A percentile compares a stretch with the other conserved stretches of the same genome.
Conservation (phyloP, 2,888 invertebrate species). For the Acronicta alni region DNA sequence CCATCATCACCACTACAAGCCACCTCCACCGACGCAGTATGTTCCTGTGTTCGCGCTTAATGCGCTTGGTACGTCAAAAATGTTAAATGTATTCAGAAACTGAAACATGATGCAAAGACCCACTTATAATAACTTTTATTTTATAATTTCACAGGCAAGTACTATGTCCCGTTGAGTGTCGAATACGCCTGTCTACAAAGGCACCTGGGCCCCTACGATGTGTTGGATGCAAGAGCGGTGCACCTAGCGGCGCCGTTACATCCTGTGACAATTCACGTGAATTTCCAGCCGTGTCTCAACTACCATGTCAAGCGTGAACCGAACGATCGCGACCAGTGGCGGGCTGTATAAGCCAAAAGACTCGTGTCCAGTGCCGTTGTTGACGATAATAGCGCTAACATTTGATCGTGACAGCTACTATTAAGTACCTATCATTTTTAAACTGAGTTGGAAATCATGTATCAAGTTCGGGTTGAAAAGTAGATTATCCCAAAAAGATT, state of each 20-base stretch:
- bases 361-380: constrained; percentile 35
- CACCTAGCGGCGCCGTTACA: constrained; percentile 91
- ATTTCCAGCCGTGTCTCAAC: constrained; percentile 89
- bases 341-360: constrained; percentile 56
- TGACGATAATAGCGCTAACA: constrained; percentile 33
- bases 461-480: background rate
- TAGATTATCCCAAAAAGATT: constrained; percentile 7
- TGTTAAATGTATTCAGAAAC: too few relatives aligned
- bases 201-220: constrained; percentile 90
- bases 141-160: constrained; percentile 80
- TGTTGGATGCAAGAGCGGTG: constrained; percentile 87
- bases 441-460: constrained; percentile 3
- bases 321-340: constrained; percentile 71
- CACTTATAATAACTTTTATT: constrained; percentile 5
- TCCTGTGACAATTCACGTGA: constrained; percentile 97
- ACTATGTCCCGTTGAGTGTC: constrained; percentile 95
- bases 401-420: constrained; percentile 46
- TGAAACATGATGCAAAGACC: too few relatives aligned
- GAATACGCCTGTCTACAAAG: constrained; percentile 93
- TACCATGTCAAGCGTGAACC: constrained; percentile 81
- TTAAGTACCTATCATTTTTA: constrained; percentile 1
- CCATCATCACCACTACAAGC: constrained; percentile 77
- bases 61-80: constrained; percentile 90
- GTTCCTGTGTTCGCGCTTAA: constrained; percentile 97
- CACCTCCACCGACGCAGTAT: constrained; percentile 74